phyloP scores from a whole-genome alignment of 1,140 invertebrate genomes.

The Maniola jurtina region DNA sequence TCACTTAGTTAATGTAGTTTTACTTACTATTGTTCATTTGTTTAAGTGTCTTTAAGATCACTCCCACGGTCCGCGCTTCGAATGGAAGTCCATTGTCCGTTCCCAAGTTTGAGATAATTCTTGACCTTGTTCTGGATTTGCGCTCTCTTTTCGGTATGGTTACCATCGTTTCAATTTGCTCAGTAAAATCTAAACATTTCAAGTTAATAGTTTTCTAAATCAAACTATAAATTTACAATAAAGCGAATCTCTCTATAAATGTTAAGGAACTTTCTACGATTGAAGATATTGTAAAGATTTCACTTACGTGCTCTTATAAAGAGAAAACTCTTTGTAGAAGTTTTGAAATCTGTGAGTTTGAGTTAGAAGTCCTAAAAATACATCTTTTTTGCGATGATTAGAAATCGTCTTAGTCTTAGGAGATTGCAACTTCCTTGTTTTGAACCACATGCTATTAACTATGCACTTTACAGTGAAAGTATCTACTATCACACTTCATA shows the following conservation, averaged over 20 bases:
- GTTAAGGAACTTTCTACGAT: slow-evolving; percentile 3
- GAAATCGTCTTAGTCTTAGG: too few species aligned
- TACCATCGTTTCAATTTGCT: slow-evolving; percentile 2
- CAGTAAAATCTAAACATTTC: slow-evolving; percentile 13
- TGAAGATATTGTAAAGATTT: slow-evolving; percentile 5
- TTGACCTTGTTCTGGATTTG: slow-evolving; percentile 67
- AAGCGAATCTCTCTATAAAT: background rate
- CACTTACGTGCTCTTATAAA: background rate
- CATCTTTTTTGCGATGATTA: background rate
- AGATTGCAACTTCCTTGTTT: too few species aligned
- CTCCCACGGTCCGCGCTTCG: slow-evolving; percentile 60
- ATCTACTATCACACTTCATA: too few species aligned
- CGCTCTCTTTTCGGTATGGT: slow-evolving; percentile 28
- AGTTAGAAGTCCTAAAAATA: background rate
- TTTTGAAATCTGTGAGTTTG: background rate
- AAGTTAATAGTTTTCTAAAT: slow-evolving; percentile 26
- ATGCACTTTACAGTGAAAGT: too few species aligned
- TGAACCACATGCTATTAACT: too few species aligned
- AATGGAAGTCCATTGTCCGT: slow-evolving; percentile 60
- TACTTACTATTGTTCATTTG: slow-evolving; percentile 49
- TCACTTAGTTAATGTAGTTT: slow-evolving; percentile 33
- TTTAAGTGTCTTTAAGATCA: slow-evolving; percentile 51
- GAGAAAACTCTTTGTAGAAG: background rate
- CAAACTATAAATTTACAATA: slow-evolving; percentile 6
- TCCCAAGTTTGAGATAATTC: slow-evolving; percentile 57